Base-by-base conservation (phyloP, 2,113 vertebrate genomes). In the Macroglossus sobrinus region DNA sequence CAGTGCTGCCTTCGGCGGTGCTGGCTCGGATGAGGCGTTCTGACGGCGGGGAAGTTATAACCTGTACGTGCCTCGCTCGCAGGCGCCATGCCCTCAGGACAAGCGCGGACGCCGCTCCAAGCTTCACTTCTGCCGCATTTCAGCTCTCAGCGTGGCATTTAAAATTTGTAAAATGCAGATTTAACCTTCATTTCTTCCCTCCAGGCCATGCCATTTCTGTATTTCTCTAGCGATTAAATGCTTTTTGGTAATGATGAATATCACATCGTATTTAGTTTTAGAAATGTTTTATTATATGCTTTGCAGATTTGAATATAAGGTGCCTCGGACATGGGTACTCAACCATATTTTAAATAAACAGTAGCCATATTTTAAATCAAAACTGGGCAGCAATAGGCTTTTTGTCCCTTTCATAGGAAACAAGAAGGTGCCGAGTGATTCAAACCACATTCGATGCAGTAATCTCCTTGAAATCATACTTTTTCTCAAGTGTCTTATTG, bases 91-190 rank as follows among this genome's bases (percentile, higher is more conserved):
- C 47, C 35, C 78, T 61, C 85, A 76, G 22, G 43, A 45, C 64
- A 53, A 38, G 71, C 30, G 79, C n/a, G 79, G 61, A 22, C 72
- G 80, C 1, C 38, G 47, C 47, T 93, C 0, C 0, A 43, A 35
- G n/a, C 59, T 76, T 61, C 93, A 55, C 22, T 75, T 89, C 59
- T 96, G 64, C 55, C 92, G 43, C 22, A 94, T 96, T 98, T 89
- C 40, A 35, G 21, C 90, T 95, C 19, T 88, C 45, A 89, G 2
- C 78, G 12, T 82, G 38, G 63, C 74, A 75, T 24, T 95, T 93
- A 72, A 90, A 94, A 84, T 76, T 57, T 79, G 38, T 81, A 40
- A 24, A 72, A 95, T 92, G 74, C 68, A 86, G 30, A 96, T 88
- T 59, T 95, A 95, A 38, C 57, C 26, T 93, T 93, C 81, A 89